These are phyloP conservation scores for Tenebrosternarchus preto DNA, from an alignment of 2,113 vertebrate species.

Conservation along the genomic window DNA sequence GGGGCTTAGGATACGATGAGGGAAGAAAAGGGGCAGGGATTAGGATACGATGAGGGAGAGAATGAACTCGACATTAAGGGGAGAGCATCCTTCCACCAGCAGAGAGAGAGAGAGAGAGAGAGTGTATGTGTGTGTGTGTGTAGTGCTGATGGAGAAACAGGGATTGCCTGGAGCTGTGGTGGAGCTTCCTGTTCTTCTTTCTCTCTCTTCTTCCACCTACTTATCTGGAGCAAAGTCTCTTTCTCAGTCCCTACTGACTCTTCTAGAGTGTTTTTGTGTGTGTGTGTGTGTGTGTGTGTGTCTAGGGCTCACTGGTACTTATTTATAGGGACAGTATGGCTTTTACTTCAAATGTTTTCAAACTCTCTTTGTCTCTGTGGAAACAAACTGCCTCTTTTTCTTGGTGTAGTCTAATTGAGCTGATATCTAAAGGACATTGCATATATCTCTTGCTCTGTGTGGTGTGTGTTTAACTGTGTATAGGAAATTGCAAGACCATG, in stretches of 20 bases:
- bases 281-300: conserved; percentile 11
- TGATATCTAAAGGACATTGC: conserved; percentile 10
- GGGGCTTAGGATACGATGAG: too few relatives aligned
- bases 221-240: conserved; percentile 43
- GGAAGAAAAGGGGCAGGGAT: too few relatives aligned
- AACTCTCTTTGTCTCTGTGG: too few relatives aligned
- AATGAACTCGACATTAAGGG: too few relatives aligned
- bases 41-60: too few relatives aligned
- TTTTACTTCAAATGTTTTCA: not conserved
- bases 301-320: conserved; percentile 19
- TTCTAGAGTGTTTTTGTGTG: not conserved
- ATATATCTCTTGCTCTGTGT: not conserved
- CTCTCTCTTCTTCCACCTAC: conserved; percentile 25
- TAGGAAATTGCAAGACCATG: not conserved
- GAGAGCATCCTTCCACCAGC: not conserved
- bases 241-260: not conserved
- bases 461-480: not conserved
- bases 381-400: not conserved
- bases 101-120: conserved; percentile 62
- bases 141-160: not conserved
- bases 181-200: not conserved
- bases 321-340: conserved; percentile 27
- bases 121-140: conserved; percentile 19
- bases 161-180: conserved; percentile 26
- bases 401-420: not conserved